Base-by-base conservation (phyloP, 1,140 invertebrate species). In the Drosophila insularis region DNA sequence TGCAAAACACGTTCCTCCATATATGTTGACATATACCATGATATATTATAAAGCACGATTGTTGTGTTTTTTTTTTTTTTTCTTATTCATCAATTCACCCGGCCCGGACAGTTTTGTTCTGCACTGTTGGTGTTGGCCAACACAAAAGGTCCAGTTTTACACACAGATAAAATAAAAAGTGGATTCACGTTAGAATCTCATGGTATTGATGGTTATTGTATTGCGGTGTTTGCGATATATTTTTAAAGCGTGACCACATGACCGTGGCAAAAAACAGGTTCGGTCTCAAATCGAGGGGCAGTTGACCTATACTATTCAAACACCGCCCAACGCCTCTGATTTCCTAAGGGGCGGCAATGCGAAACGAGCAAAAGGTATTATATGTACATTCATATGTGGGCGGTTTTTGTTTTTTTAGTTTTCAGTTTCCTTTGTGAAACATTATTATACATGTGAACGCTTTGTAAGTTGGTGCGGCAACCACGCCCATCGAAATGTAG, bases 231-330 rank as follows among this genome's bases (percentile, higher is more conserved):
- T 58, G 64, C 63, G 68, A 60, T 55, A 60, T 89, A 87, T 89
- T 89, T 87, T 84, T 89, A 80, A 87, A 87, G 80, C 84, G 84
- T 87, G 84, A 87, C 73, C 76, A 80, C 84, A 89, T 78, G 60
- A 61, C 50, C 68, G 35, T 37, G 67, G 53, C 50, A 17, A 17
- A 19, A 58, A 86, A 78, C 81, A 46, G 59, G 76, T 71, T 81
- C 63, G 21, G 54, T 68, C 21, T 53, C 53, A 46, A 13, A 32
- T 55, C 39, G 7, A 19, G 64, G 60, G 65, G 54, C 69, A 79
- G 79, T 71, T 71, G 63, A 79, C 68, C 35, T 53, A 59, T 35
- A 46, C 40, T 14, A 14, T 46, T 14, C 32, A 35, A 2, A 11
- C 2, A 35, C 8, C 14, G 61, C 32, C 46, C 54, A 17, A 32